phyloP scores from a whole-genome alignment of 2,888 invertebrate species.

The Athrips mouffetella region DNA sequence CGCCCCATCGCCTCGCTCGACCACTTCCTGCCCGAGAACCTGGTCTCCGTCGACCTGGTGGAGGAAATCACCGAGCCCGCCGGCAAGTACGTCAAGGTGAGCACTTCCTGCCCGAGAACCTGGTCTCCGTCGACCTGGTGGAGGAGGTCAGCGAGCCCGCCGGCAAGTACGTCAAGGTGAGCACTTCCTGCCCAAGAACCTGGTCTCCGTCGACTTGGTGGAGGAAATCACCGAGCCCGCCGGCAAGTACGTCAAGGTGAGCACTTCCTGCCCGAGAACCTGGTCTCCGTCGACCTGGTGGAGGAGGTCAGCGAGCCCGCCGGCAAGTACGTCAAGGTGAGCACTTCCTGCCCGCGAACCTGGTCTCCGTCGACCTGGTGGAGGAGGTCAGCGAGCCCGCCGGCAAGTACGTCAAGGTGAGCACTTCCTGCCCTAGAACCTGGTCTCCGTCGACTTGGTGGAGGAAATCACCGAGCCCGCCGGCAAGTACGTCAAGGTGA shows the following conservation, averaged over 20 bases:
- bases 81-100: conserved; percentile 92
- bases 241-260: conserved; percentile 92
- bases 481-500: no score
- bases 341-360: no score
- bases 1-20: conserved; percentile 99
- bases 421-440: no score
- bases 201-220: conserved; percentile 94
- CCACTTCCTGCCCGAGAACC: conserved; percentile 95
- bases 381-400: no score
- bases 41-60: conserved; percentile 94
- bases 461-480: no score
- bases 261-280: conserved; percentile 83
- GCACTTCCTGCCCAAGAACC: conserved; percentile 83
- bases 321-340: conserved; percentile 92
- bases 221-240: conserved; percentile 95
- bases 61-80: conserved; percentile 95
- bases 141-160: conserved; percentile 95
- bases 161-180: conserved; percentile 92
- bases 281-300: conserved; percentile 94
- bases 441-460: no score
- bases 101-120: conserved; percentile 83
- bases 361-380: no score
- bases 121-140: conserved; percentile 94
- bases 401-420: no score
- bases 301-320: conserved; percentile 95